A percentile compares a stretch with the other conserved stretches of the same genome.
These are phyloP conservation scores for Meteorus colon DNA, from an alignment of 2,888 invertebrate species.

Conservation along the genomic window DNA sequence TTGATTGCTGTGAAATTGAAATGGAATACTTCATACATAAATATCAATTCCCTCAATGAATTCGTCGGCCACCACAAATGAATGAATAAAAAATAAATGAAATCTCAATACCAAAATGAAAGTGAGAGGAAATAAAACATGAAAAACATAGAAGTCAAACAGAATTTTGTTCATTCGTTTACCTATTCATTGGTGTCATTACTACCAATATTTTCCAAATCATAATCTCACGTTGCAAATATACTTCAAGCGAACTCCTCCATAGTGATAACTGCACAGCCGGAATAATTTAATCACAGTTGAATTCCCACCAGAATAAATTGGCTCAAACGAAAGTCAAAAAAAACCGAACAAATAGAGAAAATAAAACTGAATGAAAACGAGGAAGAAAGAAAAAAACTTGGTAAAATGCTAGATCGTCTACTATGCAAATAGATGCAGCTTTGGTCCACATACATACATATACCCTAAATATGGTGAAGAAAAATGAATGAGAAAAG, in stretches of 20 bases:
- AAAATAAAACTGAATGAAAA: not conserved
- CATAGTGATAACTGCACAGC: not conserved
- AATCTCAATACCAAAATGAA: not conserved
- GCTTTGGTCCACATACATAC: not conserved
- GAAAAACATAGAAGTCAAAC: too few species aligned
- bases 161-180: too few species aligned
- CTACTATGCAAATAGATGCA: not conserved
- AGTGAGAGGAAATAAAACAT: not conserved
- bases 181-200: too few species aligned
- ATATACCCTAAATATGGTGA: not conserved
- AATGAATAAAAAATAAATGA: not conserved
- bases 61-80: not conserved
- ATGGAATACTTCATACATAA: not conserved
- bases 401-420: not conserved
- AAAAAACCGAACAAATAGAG: not conserved
- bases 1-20: too few species aligned
- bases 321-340: not conserved
- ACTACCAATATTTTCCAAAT: too few species aligned
- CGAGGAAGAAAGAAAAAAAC: not conserved
- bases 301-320: not conserved
- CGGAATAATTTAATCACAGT: not conserved
- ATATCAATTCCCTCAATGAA: not conserved
- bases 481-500: conserved; percentile 10
- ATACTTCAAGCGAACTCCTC: not conserved
- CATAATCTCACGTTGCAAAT: not conserved